Base-by-base conservation (phyloP, 2,797 vertebrate genomes). In the Chromis chromis region DNA sequence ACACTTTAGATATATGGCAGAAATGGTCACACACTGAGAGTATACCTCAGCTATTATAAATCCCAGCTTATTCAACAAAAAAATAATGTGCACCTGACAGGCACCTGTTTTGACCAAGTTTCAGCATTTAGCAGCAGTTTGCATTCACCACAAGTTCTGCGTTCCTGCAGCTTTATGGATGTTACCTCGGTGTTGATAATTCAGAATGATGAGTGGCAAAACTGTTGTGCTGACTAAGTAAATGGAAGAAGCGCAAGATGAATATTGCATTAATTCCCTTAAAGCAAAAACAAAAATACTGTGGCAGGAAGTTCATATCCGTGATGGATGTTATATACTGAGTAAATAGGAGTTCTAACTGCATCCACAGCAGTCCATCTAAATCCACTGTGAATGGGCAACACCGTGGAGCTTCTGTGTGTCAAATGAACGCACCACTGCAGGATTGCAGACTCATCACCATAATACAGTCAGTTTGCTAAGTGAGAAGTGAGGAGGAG, bases 371-470 rank as follows among this genome's bases (percentile, higher is more conserved):
- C 70, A 81, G 65, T 83, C 65, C 44, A 68, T 79, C 61, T 78
- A 75, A 86, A 84, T 74, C 42, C 70, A 52, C 52, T 16, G 16
- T 65, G 61, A 63, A 79, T 44, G 31, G n/a, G 50, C 54, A 49
- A 8, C 42, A 46, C 33, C 4, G 56, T 22, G n/a, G 31, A 70
- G 49, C 70, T 33, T 16, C 76, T 33, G 56, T 25, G 22, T 76
- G 74, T 85, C 81, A 82, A 84, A 83, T 64, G 76, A 82, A 67
- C 8, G 11, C 68, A 49, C 27, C 50, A 21, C 57, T 33, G 67
- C 69, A 79, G 77, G 84, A 78, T 25, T 83, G 74, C 85, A 74
- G 75, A 88, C 82, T 87, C 88, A 86, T 89, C 86, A 78, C 60
- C 67, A 49, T 74, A 80, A 85, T 74, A 71, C 77, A 81, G 82